phyloP scores from a whole-genome alignment of 2,113 vertebrate genomes.

The Proterorhinus semilunaris region DNA sequence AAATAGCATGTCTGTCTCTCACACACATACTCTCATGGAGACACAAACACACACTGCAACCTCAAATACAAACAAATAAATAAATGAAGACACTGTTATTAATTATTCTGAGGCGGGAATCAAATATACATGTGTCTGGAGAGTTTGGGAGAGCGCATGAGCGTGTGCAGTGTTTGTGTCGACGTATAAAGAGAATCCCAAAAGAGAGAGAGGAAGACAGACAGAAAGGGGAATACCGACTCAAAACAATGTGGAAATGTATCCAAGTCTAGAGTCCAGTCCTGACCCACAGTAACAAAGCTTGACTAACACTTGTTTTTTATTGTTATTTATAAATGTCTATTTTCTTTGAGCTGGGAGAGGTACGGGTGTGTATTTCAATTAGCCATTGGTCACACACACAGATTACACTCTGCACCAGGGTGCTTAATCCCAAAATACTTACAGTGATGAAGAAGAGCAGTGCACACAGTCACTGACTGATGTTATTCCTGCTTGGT shows the following conservation, averaged over 20 bases:
- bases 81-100: slow-evolving; percentile 70
- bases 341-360: too few relatives aligned
- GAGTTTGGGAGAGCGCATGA: slow-evolving; percentile 30
- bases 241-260: slow-evolving; percentile 1
- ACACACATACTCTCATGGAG: slow-evolving; percentile 15
- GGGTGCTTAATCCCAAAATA: too few relatives aligned
- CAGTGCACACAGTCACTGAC: too few relatives aligned
- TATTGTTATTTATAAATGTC: too few relatives aligned
- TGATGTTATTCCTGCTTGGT: too few relatives aligned
- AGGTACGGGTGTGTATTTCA: too few relatives aligned
- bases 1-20: slow-evolving; percentile 8
- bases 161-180: slow-evolving; percentile 19
- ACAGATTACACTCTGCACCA: too few relatives aligned
- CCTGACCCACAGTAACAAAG: not conserved
- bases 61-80: slow-evolving; percentile 76
- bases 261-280: not conserved
- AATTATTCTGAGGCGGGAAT: slow-evolving; percentile 70
- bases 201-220: slow-evolving; percentile 33
- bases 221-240: slow-evolving; percentile 3
- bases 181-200: slow-evolving; percentile 47
- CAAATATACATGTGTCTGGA: slow-evolving; percentile 69
- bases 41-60: slow-evolving; percentile 39
- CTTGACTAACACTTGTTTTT: not conserved
- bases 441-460: too few relatives aligned
- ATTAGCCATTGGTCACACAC: too few relatives aligned